Percentiles rank a stretch among this genome's conserved stretches.
Evolutionary conservation across 2,113 vertebrate species (phyloP).

Genomic region (Synchiropus splendidus): DNA sequence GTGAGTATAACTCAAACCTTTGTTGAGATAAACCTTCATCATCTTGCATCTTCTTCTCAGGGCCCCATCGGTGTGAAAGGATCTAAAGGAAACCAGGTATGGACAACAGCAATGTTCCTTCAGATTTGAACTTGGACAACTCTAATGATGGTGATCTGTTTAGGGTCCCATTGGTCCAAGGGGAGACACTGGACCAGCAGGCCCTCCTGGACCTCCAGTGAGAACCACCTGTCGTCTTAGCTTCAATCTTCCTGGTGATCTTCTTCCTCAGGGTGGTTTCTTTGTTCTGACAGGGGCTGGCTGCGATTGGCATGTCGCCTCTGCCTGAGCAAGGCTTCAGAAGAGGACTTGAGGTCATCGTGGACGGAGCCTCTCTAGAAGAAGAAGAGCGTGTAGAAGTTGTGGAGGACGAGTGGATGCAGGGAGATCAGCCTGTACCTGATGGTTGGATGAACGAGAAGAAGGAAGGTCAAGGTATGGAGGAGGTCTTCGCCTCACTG

Average conservation of each 20-base stretch:
- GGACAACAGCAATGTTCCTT: no score
- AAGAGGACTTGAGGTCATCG: conserved; percentile 63
- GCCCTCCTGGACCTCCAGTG: conserved; percentile 84
- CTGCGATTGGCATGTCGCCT: conserved; percentile 28
- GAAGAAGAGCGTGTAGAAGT: conserved; percentile 49
- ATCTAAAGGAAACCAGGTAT: conserved; percentile 67
- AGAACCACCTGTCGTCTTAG: conserved; percentile 53
- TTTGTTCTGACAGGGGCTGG: conserved; percentile 32
- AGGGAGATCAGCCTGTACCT: conserved; percentile 41
- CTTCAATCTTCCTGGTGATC: neutral
- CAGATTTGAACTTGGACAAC: no score
- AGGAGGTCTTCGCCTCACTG: conserved; percentile 89
- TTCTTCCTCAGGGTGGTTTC: neutral
- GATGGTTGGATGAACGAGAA: conserved; percentile 58
- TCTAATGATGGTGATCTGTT: conserved; percentile 1
- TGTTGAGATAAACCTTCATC: no score
- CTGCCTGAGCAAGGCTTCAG: conserved; percentile 65
- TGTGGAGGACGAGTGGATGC: conserved; percentile 46
- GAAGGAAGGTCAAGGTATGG: conserved; percentile 80
- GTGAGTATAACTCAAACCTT: conserved; percentile 63
- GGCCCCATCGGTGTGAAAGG: conserved; percentile 57
- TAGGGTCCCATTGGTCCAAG: conserved; percentile 87
- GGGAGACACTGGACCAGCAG: conserved; percentile 82
- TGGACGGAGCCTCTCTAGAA: conserved; percentile 64
- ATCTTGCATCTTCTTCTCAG: conserved; percentile 22